A percentile compares a stretch with the other conserved stretches of the same genome.
phyloP scores from a whole-genome alignment of 2,797 vertebrate species.

The Nothura maculosa region DNA sequence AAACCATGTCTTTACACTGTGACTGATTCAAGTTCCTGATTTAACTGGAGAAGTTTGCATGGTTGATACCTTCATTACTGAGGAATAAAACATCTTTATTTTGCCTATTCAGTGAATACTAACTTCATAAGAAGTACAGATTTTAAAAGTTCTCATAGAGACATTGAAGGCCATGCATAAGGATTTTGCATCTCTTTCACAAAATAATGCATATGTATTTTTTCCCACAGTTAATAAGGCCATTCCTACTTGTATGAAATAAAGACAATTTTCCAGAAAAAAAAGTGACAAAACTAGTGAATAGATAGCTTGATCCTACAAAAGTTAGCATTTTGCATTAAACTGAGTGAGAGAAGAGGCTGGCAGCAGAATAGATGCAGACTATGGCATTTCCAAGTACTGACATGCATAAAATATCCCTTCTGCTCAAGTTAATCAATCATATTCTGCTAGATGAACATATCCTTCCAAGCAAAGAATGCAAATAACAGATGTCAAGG shows the following conservation, averaged over 20 bases:
- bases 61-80: neutral
- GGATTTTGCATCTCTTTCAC: neutral
- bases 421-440: slow-evolving; percentile 59
- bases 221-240: neutral
- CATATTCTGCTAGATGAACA: slow-evolving; percentile 44
- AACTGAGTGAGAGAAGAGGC: neutral
- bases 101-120: neutral
- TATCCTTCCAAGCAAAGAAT: slow-evolving; percentile 46
- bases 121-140: neutral
- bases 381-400: slow-evolving; percentile 32
- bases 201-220: neutral
- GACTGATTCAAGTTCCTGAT: neutral
- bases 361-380: neutral
- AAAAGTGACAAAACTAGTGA: neutral
- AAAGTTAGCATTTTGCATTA: neutral
- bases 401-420: slow-evolving; percentile 16
- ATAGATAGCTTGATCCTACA: neutral
- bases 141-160: neutral
- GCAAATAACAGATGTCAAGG: slow-evolving; percentile 32
- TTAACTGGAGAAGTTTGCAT: neutral
- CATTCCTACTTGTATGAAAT: neutral
- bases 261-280: neutral
- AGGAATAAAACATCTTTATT: neutral
- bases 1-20: neutral
- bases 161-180: neutral